Evolutionary conservation across 2,888 invertebrate genomes (phyloP), one percentile per base, ranked within the genome.

Genomic region (Pollenia labialis): DNA sequence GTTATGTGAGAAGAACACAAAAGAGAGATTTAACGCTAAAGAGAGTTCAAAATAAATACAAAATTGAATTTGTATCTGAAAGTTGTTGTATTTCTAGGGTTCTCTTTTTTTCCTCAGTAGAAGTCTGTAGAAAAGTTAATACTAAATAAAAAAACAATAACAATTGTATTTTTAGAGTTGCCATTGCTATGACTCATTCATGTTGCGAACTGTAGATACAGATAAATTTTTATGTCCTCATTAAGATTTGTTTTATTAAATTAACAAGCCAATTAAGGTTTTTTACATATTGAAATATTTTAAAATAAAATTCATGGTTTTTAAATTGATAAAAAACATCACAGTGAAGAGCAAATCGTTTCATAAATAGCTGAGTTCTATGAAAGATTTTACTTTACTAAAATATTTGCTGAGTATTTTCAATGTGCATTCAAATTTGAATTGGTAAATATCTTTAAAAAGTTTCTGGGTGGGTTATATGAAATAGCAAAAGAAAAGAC

Each of bases 131-230:
- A 52, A 42, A 50, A 60, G 7, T 56, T 9, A 14, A 2, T 7
- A n/a, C 4, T 32, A 6, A 32, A 32, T 18, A 48, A 44, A 60
- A 60, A 8, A 58, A 54, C 18, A 64, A 64, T n/a, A 69, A 52
- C 7, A 69, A 72, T 58, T 46, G 8, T 69, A 52, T 11, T 52
- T 66, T 6, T 52, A 81, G 81, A 60, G 81, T 81, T 81, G 75
- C 74, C 81, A 68, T 75, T 44, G 14, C 14, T 4, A 68, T 68
- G 66, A 68, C 12, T 77, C 77, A 64, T 60, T 54, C 40, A 52
- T 40, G 40, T 42, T 46, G 50, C 12, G 18, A 68, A 68, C 54
- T 16, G 23, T 9, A 42, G 40, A 44, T 11, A 46, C 12, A 32
- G 32, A 58, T 58, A 58, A 14, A 56, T 23, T 56, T 56, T 23